Evolutionary conservation across 1,140 invertebrate genomes (phyloP), one percentile per base, ranked within the genome.

Genomic region (Ceratosolen fusciceps): DNA sequence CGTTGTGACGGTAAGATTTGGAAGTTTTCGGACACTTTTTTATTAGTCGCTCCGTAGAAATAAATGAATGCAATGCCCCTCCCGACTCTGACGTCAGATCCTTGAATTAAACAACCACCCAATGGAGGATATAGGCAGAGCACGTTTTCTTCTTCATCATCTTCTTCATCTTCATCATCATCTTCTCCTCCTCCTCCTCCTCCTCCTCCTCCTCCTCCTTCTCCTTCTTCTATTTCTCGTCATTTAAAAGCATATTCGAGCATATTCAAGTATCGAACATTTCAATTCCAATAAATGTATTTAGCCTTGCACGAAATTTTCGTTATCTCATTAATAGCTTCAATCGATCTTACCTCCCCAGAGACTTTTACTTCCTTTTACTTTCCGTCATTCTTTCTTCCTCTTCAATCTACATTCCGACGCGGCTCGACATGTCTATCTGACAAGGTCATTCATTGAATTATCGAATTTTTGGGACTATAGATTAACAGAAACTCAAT

Each of bases 11-110:
- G 31, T 65, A 21, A 19, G 0, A 70, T 58, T 54, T 54, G 21
- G 34, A n/a, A 19, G 7, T 0, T 73, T 58, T 39, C 21, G 47
- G 0, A 29, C 10, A 4, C 26, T 19, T 49, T 75, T 75, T 65
- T 49, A 60, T 60, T 39, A 21, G 21, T 19, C 21, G 24, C 2
- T 29, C 37, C 29, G 21, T 1, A 74, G 21, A 58, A 10, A 58
- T n/a, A 39, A 49, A 56, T n/a, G n/a, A 60, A 26, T 74, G 60
- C 56, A 19, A 56, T 70, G 67, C 31, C 1, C 43, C 43, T 47
- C 29, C 16, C 0, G 21, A 21, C 9, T 31, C n/a, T 73, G 71
- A 73, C n/a, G 54, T 73, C 54, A 58, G 71, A 34, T 58, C n/a
- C 54, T 73, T 26, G 34, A 73, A 9, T 58, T 39, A 31, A 52